These are phyloP conservation scores for Lampris megalopsis DNA, from an alignment of 2,113 vertebrate genomes.

Conservation along the genomic window DNA sequence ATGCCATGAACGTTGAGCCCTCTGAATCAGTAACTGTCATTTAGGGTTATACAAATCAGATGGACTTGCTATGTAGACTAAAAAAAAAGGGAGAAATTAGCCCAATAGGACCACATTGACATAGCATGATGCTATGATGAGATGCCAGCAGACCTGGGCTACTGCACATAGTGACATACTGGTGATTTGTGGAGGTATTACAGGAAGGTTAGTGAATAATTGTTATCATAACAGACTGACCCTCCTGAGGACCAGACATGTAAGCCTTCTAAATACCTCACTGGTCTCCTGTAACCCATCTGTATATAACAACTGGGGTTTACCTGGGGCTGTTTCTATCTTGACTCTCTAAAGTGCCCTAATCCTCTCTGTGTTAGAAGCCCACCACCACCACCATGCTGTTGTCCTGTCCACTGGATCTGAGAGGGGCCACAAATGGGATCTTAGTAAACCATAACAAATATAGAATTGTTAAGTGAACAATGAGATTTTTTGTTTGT, in stretches of 20 bases:
- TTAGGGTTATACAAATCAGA: too few relatives aligned
- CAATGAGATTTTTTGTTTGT: not conserved
- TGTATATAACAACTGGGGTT: slow-evolving; percentile 36
- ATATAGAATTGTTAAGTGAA: too few relatives aligned
- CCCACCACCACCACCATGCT: slow-evolving; percentile 5
- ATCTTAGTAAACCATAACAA: not conserved
- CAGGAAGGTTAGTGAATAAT: slow-evolving; percentile 26
- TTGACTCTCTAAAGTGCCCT: slow-evolving; percentile 37
- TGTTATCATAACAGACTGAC: slow-evolving; percentile 23
- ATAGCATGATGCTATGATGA: not conserved
- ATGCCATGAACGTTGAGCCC: too few relatives aligned
- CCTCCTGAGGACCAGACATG: slow-evolving; percentile 36
- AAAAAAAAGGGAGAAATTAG: slow-evolving; percentile 1
- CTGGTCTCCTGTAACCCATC: slow-evolving; percentile 17
- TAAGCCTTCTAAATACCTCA: slow-evolving; percentile 34
- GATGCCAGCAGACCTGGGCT: not conserved
- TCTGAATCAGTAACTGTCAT: too few relatives aligned
- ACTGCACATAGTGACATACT: not conserved
- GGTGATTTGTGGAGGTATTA: slow-evolving; percentile 8
- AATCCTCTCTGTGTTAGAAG: slow-evolving; percentile 48
- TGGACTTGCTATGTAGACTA: too few relatives aligned
- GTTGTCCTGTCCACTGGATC: slow-evolving; percentile 16
- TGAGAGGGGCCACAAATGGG: not conserved
- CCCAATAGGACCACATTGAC: not conserved
- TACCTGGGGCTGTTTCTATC: slow-evolving; percentile 32